These are phyloP conservation scores for Chelonus formosanus DNA, from an alignment of 2,888 invertebrate genomes.

Conservation along the genomic window DNA sequence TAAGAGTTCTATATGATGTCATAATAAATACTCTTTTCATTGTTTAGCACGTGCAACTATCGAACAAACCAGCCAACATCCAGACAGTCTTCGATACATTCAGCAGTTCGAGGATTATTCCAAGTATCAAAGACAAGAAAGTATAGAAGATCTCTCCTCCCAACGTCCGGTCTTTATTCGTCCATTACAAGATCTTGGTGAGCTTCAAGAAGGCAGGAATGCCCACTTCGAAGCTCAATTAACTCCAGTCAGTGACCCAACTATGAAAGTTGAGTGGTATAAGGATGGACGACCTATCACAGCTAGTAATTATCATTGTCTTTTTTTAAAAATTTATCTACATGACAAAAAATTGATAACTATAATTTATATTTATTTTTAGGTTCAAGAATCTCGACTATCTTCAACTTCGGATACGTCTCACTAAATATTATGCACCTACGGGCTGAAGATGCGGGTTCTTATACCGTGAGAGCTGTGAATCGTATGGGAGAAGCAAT, in stretches of 20 bases:
- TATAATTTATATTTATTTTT: slow-evolving; percentile 5
- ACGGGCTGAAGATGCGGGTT: slow-evolving; percentile 97
- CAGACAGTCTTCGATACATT: slow-evolving; percentile 89
- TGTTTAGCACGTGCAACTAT: slow-evolving; percentile 77
- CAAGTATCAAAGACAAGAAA: slow-evolving; percentile 85
- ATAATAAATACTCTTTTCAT: too few relatives aligned
- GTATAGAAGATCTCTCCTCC: slow-evolving; percentile 80
- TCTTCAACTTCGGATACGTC: slow-evolving; percentile 99
- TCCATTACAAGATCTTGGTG: slow-evolving; percentile 85
- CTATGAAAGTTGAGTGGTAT: slow-evolving; percentile 95
- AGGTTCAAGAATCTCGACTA: slow-evolving; percentile 92
- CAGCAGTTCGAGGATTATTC: slow-evolving; percentile 91
- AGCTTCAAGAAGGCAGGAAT: slow-evolving; percentile 88
- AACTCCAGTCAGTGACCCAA: slow-evolving; percentile 90
- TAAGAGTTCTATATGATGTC: too few relatives aligned
- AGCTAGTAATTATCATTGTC: slow-evolving; percentile 72
- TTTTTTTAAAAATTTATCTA: not conserved
- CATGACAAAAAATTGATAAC: too few relatives aligned
- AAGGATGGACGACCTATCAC: slow-evolving; percentile 94
- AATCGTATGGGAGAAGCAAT: slow-evolving; percentile 91
- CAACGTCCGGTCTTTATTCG: slow-evolving; percentile 89
- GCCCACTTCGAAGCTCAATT: slow-evolving; percentile 94
- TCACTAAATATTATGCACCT: slow-evolving; percentile 98
- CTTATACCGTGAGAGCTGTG: slow-evolving; percentile 90
- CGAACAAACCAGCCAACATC: slow-evolving; percentile 89